phyloP scores from a whole-genome alignment of 2,888 invertebrate species.

The Mellilla xanthometata region DNA sequence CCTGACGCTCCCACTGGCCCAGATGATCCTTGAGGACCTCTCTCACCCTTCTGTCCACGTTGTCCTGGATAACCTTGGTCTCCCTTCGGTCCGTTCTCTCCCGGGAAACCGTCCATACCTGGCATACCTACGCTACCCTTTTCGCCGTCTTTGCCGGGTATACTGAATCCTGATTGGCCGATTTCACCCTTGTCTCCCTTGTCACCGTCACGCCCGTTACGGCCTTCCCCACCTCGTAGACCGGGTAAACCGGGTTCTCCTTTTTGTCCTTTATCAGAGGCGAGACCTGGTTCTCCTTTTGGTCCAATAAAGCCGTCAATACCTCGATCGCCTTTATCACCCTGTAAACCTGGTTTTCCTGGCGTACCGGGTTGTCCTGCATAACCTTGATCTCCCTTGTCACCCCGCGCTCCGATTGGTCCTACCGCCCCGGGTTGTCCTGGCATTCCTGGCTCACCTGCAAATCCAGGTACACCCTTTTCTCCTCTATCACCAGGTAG shows the following conservation, averaged over 20 bases:
- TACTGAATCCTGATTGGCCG: constrained; percentile 82
- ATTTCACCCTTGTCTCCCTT: constrained; percentile 85
- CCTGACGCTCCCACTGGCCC: constrained; percentile 85
- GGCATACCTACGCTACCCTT: constrained; percentile 83
- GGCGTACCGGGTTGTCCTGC: constrained; percentile 83
- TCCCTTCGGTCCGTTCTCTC: constrained; percentile 75
- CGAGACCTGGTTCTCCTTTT: constrained; percentile 90
- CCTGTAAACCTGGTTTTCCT: constrained; percentile 84
- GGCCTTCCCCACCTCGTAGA: constrained; percentile 79
- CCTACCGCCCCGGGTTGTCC: constrained; percentile 57
- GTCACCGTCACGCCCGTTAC: constrained; percentile 78
- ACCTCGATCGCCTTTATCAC: constrained; percentile 86
- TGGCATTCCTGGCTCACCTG: constrained; percentile 82
- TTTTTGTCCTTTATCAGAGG: constrained; percentile 92
- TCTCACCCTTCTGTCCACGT: constrained; percentile 83
- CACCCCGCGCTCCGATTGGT: constrained; percentile 82
- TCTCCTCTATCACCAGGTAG: constrained; percentile 80
- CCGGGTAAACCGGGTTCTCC: constrained; percentile 89
- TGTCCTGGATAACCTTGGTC: constrained; percentile 83
- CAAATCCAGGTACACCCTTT: constrained; percentile 82
- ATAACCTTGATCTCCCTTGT: constrained; percentile 77
- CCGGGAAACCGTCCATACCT: constrained; percentile 78
- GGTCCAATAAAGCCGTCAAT: constrained; percentile 79
- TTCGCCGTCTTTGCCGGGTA: constrained; percentile 77
- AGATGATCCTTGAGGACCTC: constrained; percentile 61